A percentile compares a stretch with the other conserved stretches of the same genome.
phyloP scores from a whole-genome alignment of 2,797 vertebrate genomes.

The Sebastes kiyomatsui region DNA sequence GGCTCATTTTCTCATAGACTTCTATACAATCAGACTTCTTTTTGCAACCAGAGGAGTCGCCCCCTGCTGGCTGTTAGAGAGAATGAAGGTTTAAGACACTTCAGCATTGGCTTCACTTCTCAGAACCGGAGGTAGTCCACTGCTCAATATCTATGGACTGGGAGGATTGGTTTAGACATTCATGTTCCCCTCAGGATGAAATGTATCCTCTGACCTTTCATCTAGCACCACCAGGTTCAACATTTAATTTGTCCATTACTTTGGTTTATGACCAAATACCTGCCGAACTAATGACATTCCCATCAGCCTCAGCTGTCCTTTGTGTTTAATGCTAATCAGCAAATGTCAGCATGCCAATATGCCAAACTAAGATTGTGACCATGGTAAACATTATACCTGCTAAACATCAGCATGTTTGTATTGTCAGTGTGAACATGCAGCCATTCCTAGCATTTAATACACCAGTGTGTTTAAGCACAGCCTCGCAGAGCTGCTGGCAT shows the following conservation, averaged over 20 bases:
- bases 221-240: background rate
- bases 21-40: too few species aligned
- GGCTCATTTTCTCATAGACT: too few species aligned
- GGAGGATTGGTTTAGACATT: background rate
- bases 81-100: fast-evolving
- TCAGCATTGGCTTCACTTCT: too few species aligned
- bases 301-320: background rate
- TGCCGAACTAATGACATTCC: background rate
- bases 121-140: fast-evolving
- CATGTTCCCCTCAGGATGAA: too few species aligned
- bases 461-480: background rate
- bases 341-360: background rate
- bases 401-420: background rate
- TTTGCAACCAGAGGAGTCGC: too few species aligned
- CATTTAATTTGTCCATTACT: background rate
- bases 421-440: background rate
- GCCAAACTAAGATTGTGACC: background rate
- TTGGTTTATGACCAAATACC: background rate
- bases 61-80: fast-evolving
- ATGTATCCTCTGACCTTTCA: background rate
- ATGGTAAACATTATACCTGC: background rate
- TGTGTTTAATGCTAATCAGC: background rate
- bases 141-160: background rate
- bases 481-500: too few species aligned
- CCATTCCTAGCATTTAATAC: background rate